Base-by-base conservation (phyloP, 2,113 vertebrate genomes). In the Saguinus imperator region DNA sequence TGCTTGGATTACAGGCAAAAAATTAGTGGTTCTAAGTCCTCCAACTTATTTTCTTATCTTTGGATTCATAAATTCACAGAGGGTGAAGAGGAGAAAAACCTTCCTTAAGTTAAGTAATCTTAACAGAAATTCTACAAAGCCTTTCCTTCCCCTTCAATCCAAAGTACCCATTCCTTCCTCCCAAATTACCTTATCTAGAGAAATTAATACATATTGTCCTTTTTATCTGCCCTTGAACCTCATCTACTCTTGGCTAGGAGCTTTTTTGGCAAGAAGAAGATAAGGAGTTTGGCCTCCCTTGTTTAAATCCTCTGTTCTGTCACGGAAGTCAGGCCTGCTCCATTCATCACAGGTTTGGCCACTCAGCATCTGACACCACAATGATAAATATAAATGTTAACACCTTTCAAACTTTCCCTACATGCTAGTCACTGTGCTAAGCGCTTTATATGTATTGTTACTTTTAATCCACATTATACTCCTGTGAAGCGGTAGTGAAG, bases 201-300 rank as follows among this genome's bases (percentile, higher is more conserved):
- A 68, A 92, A 97, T 52, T 61, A 80, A 92, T 70, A 40, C 35
- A 68, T 76, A 58, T 27, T 75, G 64, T 92, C 52, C 10, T 91
- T 70, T 96, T 77, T 20, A 40, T 72, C 68, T 95, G 48, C 94
- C 50, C 73, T 95, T 94, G 90, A 95, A 72, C 32, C 16, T 93
- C 83, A 40, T 57, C 61, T 91, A 21, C 72, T 91, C 81, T 93
- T 97, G 80, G 81, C 75, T 93, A 55, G 76, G 20, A 91, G 50
- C 11, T 76, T 91, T 91, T 70, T 75, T 85, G 96, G 94, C 90
- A 94, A 86, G 21, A 64, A n/a, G 37, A 89, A 18, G 13, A 43
- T 91, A 79, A 95, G 88, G 92, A 77, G 13, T 90, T 94, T 68
- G 83, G 87, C 87, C 18, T 94, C 50, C 40, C 91, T 95, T 91